Evolutionary conservation across 2,113 vertebrate species (phyloP).

Genomic region (Mixornis gularis): DNA sequence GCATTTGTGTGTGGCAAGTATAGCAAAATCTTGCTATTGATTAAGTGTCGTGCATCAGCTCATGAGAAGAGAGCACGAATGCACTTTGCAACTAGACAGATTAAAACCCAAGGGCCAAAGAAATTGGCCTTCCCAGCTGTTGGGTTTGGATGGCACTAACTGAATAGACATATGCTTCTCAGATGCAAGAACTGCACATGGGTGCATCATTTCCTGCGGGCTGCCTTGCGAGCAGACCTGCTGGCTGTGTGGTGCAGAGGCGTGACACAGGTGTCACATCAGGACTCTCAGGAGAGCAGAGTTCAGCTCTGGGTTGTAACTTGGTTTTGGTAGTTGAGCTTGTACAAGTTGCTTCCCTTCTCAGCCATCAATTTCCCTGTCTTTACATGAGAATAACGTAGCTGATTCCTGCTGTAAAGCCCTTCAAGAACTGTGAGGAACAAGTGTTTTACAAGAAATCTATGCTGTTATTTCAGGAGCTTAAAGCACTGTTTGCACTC

Average conservation of each 20-base stretch:
- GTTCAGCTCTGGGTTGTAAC: background rate
- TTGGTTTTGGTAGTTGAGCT: background rate
- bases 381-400: background rate
- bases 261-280: background rate
- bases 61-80: background rate
- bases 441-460: background rate
- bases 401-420: background rate
- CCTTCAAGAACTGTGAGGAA: background rate
- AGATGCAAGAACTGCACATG: background rate
- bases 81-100: background rate
- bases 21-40: background rate
- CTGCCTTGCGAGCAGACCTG: accelerated
- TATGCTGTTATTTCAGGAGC: background rate
- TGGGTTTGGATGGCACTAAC: background rate
- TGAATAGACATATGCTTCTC: background rate
- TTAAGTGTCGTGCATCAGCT: background rate
- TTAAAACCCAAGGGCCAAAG: background rate
- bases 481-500: background rate
- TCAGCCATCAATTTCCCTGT: background rate
- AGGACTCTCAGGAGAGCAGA: background rate
- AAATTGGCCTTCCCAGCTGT: background rate
- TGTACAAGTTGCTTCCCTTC: background rate
- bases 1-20: background rate
- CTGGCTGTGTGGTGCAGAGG: background rate
- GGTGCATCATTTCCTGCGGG: background rate